Evolutionary conservation across 2,113 vertebrate genomes (phyloP).

Genomic region (Ancistrus triradiatus): DNA sequence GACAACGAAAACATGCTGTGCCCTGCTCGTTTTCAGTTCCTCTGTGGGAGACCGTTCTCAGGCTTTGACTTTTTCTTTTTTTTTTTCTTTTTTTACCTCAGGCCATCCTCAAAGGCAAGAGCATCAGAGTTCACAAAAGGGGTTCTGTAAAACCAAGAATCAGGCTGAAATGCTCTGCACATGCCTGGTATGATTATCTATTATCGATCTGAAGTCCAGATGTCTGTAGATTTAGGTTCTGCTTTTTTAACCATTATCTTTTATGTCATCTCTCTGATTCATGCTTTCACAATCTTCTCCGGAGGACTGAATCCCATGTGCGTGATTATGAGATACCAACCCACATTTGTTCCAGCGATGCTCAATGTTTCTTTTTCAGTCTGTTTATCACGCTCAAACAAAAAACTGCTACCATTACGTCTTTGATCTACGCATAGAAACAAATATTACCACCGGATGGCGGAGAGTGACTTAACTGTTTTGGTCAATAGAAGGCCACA

Average conservation of each 20-base stretch:
- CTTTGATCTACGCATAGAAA: constrained; percentile 11
- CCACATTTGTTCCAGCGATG: neutral
- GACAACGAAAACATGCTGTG: constrained; percentile 47
- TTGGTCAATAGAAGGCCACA: neutral
- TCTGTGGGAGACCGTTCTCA: constrained; percentile 36
- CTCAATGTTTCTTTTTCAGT: neutral
- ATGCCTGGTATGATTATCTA: constrained; percentile 34
- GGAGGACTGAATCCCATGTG: neutral
- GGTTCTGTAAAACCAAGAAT: constrained; percentile 36
- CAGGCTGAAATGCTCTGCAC: constrained; percentile 18
- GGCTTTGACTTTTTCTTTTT: constrained; percentile 34
- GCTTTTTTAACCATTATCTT: constrained; percentile 36
- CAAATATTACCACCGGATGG: too few species aligned
- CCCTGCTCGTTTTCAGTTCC: constrained; percentile 36
- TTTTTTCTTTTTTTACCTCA: constrained; percentile 37
- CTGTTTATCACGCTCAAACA: neutral
- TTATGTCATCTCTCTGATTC: constrained; percentile 7
- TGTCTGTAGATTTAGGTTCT: constrained; percentile 28
- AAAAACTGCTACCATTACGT: neutral
- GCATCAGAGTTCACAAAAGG: constrained; percentile 32
- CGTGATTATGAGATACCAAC: constrained; percentile 4
- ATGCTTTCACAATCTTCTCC: constrained; percentile 17
- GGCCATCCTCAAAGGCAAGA: constrained; percentile 44
- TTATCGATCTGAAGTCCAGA: constrained; percentile 22
- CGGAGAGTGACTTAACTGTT: neutral